Conservation (phyloP, 92 coral and sea anemone genomes). For the Zoanthus gigantus region DNA sequence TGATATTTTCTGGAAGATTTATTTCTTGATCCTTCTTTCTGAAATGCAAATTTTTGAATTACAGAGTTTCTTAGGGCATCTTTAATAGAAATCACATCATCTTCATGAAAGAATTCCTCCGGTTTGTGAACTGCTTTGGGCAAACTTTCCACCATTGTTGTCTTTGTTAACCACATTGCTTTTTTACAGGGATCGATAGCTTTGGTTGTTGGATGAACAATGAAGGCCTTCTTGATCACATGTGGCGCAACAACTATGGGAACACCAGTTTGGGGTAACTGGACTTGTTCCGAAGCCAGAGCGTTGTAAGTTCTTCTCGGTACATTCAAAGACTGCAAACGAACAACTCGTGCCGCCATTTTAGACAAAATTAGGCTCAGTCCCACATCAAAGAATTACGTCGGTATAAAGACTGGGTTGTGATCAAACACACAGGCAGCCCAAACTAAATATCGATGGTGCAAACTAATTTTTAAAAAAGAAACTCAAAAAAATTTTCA, state of each 20-base stretch:
- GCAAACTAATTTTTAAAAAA: no score
- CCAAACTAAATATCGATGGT: no score
- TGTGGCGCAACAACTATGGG: constrained; percentile 91
- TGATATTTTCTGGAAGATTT: constrained; percentile 71
- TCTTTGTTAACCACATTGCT: constrained; percentile 94
- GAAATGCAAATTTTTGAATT: constrained; percentile 79
- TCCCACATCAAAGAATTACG: neutral
- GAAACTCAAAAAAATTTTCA: no score
- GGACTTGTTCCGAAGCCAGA: constrained; percentile 12
- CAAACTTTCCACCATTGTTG: constrained; percentile 72
- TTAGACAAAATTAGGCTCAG: constrained; percentile 4
- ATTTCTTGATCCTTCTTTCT: constrained; percentile 73
- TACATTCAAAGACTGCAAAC: neutral
- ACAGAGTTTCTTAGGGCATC: constrained; percentile 70
- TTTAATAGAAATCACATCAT: constrained; percentile 49
- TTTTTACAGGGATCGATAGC: constrained; percentile 76
- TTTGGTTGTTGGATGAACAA: constrained; percentile 89
- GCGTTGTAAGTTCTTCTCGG: constrained; percentile 22
- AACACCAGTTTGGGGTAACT: constrained; percentile 85
- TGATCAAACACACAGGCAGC: no score
- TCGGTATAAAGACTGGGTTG: neutral
- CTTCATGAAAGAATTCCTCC: constrained; percentile 46
- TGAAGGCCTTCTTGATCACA: constrained; percentile 88
- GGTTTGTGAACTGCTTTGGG: constrained; percentile 56
- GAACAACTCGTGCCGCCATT: constrained; percentile 48